A percentile compares a stretch with the other conserved stretches of the same genome.
Conservation (phyloP, 2,888 invertebrate species). For the Lasioglossum morio region DNA sequence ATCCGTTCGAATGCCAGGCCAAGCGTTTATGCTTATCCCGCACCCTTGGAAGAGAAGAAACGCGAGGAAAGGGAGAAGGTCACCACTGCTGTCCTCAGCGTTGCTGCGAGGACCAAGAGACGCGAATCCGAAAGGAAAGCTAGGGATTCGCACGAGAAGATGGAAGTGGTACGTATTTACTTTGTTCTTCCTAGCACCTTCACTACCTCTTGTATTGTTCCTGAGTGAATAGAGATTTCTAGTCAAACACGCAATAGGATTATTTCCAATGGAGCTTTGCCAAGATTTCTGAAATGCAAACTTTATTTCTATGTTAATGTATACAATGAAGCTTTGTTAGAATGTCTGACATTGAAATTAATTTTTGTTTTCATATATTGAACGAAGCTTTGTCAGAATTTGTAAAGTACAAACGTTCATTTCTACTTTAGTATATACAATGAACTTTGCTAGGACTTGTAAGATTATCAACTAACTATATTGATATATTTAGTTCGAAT, state of each 20-base stretch:
- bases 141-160: slow-evolving; percentile 89
- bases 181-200: not conserved
- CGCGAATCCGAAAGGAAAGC: slow-evolving; percentile 91
- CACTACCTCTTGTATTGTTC: no score
- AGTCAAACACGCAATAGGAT: no score
- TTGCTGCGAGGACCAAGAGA: slow-evolving; percentile 96
- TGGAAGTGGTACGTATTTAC: slow-evolving; percentile 90
- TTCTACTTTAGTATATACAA: not conserved
- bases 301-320: not conserved
- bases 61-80: slow-evolving; percentile 99
- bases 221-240: not conserved
- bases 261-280: not conserved
- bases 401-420: not conserved
- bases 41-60: slow-evolving; percentile 98
- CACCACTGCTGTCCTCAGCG: slow-evolving; percentile 98
- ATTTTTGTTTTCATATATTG: not conserved
- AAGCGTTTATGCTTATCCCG: slow-evolving; percentile 98
- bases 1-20: slow-evolving; percentile 97
- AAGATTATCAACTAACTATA: no score
- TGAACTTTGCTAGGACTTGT: no score
- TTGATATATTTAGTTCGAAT: no score
- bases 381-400: not conserved
- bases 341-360: not conserved
- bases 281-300: not conserved
- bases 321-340: no score